Conservation (phyloP, 2,113 vertebrate species). For the Sinocyclocheilus grahami region DNA sequence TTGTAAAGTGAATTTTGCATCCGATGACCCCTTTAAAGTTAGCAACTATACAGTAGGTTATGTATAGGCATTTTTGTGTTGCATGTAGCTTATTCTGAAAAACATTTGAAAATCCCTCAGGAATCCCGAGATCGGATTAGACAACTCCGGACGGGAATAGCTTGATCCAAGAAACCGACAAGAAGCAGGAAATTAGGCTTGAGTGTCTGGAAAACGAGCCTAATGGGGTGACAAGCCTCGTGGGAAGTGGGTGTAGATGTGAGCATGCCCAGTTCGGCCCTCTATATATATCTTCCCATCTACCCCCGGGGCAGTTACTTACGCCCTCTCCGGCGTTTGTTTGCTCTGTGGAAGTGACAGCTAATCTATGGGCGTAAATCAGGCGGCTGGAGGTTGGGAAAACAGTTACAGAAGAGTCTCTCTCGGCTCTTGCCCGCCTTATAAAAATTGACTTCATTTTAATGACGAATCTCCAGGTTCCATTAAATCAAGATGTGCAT, state of each 20-base stretch:
- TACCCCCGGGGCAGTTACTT: neutral
- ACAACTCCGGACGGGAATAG: neutral
- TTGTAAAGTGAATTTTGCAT: too few species aligned
- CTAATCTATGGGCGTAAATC: slow-evolving; percentile 66
- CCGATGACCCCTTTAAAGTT: neutral
- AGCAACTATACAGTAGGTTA: neutral
- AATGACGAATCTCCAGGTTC: neutral
- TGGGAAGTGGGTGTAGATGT: neutral
- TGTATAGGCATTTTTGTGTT: neutral
- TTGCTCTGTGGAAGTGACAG: slow-evolving; percentile 55
- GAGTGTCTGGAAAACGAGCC: neutral
- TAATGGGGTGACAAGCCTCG: slow-evolving; percentile 17
- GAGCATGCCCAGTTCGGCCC: neutral
- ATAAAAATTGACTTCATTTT: neutral
- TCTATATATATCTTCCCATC: neutral
- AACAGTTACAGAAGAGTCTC: slow-evolving; percentile 49
- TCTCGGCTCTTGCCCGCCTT: neutral
- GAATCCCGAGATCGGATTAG: slow-evolving; percentile 28
- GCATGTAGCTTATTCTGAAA: neutral
- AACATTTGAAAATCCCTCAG: slow-evolving; percentile 5
- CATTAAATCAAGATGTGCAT: neutral
- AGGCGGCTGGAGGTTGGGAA: slow-evolving; percentile 8
- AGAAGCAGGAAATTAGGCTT: neutral
- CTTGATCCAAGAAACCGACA: neutral
- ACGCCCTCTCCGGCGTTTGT: slow-evolving; percentile 25